Evolutionary conservation across 1,140 invertebrate genomes (phyloP).

Genomic region (Ostrea denselamellosa): DNA sequence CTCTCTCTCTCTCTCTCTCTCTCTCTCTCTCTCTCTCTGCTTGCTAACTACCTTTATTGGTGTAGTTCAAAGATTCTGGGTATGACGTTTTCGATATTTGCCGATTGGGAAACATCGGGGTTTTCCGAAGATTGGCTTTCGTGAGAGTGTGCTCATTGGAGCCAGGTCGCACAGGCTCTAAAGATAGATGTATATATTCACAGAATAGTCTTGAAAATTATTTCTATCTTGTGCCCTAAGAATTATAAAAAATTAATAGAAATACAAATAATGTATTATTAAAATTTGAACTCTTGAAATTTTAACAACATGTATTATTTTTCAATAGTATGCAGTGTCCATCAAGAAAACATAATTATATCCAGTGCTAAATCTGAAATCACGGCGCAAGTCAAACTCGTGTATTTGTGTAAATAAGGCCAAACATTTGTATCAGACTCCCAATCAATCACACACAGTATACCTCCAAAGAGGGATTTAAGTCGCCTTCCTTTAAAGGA

Average conservation of each 20-base stretch:
- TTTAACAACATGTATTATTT: too few relatives aligned
- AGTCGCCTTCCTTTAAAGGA: slow-evolving; percentile 54
- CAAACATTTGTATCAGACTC: neutral
- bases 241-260: too few relatives aligned
- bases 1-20: slow-evolving; percentile 10
- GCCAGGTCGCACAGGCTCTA: slow-evolving; percentile 58
- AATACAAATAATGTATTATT: too few relatives aligned
- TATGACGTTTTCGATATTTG: slow-evolving; percentile 57
- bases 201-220: too few relatives aligned
- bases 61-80: slow-evolving; percentile 59
- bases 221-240: too few relatives aligned
- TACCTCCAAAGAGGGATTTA: slow-evolving; percentile 53
- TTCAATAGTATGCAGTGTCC: too few relatives aligned
- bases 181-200: neutral
- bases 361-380: too few relatives aligned
- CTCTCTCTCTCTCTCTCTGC: slow-evolving; percentile 7
- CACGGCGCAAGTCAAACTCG: too few relatives aligned
- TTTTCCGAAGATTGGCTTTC: slow-evolving; percentile 54
- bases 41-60: slow-evolving; percentile 50
- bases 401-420: neutral
- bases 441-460: neutral
- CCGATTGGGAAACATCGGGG: slow-evolving; percentile 58
- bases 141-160: slow-evolving; percentile 57
- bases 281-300: too few relatives aligned
- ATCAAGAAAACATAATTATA: too few relatives aligned